Conservation (phyloP, 2,888 invertebrate species). For the Calliphora vomitoria region DNA sequence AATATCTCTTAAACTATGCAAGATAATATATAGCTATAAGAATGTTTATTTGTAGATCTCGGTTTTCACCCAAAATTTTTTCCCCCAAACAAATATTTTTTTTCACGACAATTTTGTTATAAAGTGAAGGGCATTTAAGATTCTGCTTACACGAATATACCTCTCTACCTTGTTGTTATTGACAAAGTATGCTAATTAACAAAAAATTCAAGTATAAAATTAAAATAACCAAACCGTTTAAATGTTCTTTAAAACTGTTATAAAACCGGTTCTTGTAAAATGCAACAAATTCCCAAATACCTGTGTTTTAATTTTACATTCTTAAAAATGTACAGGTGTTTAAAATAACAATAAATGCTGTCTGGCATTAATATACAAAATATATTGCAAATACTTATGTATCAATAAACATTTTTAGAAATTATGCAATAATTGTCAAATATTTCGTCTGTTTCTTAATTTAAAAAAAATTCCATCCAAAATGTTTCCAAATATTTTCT, state of each 20-base stretch:
- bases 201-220: conserved; percentile 11
- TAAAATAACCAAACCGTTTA: conserved; percentile 32
- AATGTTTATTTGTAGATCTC: too few species aligned
- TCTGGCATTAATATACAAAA: not conserved
- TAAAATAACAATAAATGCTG: not conserved
- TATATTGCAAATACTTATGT: not conserved
- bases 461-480: not conserved
- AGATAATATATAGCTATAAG: too few species aligned
- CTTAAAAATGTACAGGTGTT: not conserved
- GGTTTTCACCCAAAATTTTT: too few species aligned
- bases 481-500: conserved; percentile 17
- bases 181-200: conserved; percentile 53
- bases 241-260: conserved; percentile 7
- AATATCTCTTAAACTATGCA: too few species aligned
- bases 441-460: not conserved
- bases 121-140: too few species aligned
- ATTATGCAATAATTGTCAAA: conserved; percentile 49
- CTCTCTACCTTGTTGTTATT: conserved; percentile 21
- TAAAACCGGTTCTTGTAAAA: conserved; percentile 43
- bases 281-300: conserved; percentile 1
- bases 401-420: not conserved
- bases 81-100: too few species aligned
- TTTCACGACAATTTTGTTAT: too few species aligned
- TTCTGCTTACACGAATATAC: too few species aligned
- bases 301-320: not conserved